Evolutionary conservation across 2,113 vertebrate genomes (phyloP), one percentile per base, ranked within the genome.

Genomic region (Urocynchramus pylzowi): DNA sequence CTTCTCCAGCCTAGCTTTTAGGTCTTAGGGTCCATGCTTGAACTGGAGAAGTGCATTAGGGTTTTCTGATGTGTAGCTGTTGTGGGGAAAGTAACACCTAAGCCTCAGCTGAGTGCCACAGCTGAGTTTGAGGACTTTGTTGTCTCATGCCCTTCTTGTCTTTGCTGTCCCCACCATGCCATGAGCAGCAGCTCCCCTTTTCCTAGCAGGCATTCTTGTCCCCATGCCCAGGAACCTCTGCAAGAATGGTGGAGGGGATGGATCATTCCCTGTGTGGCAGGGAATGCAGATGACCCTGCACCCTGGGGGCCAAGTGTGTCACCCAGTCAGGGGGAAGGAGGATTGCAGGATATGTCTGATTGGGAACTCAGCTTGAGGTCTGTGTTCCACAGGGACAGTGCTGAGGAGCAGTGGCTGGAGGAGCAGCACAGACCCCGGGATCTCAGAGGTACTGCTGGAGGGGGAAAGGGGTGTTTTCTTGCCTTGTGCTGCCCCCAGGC

Each of bases 341-440:
- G 31, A 45, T 27, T 68, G 47, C 57, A 80, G 39, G 42, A 70
- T 22, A 3, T 1, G 0, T 47, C 30, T 70, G 57, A n/a, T 1
- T 30, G 26, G 39, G 17, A 65, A 8, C 27, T 30, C 16, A 24
- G 18, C 35, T 41, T 35, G 56, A 42, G 52, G 16, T 49, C 11
- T 1, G 0, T 37, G 2, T 61, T 50, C 60, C 11, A 6, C 2
- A 39, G 45, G 45, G 37, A 47, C 16, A 17, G 13, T 9, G 64
- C 39, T 59, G 64, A 77, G 68, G 44, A 67, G 53, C 30, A 65
- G 39, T 8, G 65, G 11, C 24, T 73, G 64, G 9, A 44, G 44
- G 12, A 87, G 53, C 41, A 44, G 13, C 5, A 31, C 73, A 59
- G 19, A 42, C 8, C 23, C 15, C 17, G 15, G 54, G 7, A 31